Conservation (phyloP, 2,888 invertebrate genomes). For the Melipona beecheii region DNA sequence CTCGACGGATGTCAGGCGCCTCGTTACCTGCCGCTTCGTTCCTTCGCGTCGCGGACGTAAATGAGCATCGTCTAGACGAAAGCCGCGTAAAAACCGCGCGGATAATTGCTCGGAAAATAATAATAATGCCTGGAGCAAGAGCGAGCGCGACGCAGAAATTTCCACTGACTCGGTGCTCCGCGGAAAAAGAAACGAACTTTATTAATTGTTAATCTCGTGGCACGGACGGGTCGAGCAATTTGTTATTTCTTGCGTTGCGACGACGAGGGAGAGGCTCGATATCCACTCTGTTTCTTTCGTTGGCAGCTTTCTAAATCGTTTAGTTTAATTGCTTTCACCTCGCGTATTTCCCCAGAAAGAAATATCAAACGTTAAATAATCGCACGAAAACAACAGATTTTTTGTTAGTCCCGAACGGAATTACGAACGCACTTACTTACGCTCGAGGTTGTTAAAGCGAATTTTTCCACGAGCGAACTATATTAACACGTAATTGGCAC, state of each 20-base stretch:
- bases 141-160: constrained; percentile 30
- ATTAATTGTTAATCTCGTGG: constrained; percentile 46
- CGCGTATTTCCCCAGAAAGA: no score
- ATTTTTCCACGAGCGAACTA: background rate
- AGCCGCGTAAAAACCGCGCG: constrained; percentile 27
- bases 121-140: constrained; percentile 14
- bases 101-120: constrained; percentile 49
- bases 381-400: no score
- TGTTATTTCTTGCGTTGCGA: background rate
- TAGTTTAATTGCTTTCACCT: background rate
- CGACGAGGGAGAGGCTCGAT: background rate
- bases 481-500: background rate
- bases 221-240: constrained; percentile 17
- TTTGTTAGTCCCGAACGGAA: background rate
- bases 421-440: no score
- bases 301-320: background rate
- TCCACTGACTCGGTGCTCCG: constrained; percentile 26
- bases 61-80: constrained; percentile 55
- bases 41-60: constrained; percentile 39
- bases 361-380: no score
- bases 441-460: background rate
- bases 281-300: background rate
- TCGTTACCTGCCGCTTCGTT: constrained; percentile 53
- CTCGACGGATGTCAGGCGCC: constrained; percentile 52
- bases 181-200: constrained; percentile 7